These are phyloP conservation scores for Leptocoma aspasia DNA, from an alignment of 2,113 vertebrate genomes.

Conservation along the genomic window DNA sequence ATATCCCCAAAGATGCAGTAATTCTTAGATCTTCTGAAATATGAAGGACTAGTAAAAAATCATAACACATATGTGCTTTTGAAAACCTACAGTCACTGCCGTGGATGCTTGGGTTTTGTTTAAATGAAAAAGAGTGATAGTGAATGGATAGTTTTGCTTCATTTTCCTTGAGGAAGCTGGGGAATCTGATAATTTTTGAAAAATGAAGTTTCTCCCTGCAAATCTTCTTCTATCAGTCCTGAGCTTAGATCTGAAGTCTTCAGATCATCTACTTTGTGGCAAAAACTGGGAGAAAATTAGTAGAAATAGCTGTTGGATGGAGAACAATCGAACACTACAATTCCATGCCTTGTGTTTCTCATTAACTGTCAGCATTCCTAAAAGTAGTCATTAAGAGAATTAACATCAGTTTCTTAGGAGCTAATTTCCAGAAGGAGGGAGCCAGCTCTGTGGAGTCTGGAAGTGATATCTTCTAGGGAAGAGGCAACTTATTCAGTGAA, in stretches of 20 bases:
- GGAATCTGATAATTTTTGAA: background rate
- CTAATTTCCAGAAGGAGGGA: background rate
- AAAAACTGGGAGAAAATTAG: background rate
- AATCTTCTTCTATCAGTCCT: background rate
- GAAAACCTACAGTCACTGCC: background rate
- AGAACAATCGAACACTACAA: background rate
- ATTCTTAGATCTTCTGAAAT: background rate
- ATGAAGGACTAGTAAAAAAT: background rate
- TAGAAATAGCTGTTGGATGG: background rate
- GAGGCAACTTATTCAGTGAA: background rate
- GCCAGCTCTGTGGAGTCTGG: background rate
- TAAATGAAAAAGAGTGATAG: background rate
- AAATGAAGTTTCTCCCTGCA: background rate
- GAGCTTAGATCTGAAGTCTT: background rate
- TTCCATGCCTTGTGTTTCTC: background rate
- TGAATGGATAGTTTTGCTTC: background rate
- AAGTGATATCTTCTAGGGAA: background rate
- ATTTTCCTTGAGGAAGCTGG: background rate
- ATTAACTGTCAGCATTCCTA: background rate
- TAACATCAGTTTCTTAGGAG: background rate
- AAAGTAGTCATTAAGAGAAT: background rate
- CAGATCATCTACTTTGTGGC: background rate
- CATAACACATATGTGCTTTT: background rate
- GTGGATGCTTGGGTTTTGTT: background rate
- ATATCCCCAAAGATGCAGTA: background rate